These are phyloP conservation scores for Blastobasis lacticolella DNA, from an alignment of 2,888 invertebrate genomes.

Conservation along the genomic window DNA sequence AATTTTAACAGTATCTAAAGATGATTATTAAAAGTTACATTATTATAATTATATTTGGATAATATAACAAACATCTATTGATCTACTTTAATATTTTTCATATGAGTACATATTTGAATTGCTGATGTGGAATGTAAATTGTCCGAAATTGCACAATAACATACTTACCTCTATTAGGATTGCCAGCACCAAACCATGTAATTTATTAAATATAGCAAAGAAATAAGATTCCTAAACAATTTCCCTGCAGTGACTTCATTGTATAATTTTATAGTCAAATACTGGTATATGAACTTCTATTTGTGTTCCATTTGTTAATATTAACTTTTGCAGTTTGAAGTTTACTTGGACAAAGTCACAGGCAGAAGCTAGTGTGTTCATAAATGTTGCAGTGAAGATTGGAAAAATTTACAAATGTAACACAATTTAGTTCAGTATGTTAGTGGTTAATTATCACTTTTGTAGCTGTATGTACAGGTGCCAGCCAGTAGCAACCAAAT, in stretches of 20 bases:
- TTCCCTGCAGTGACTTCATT: too few species aligned
- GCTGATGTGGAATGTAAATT: slow-evolving; percentile 13
- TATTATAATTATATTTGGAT: too few species aligned
- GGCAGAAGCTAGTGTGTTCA: neutral
- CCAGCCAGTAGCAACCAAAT: slow-evolving; percentile 33
- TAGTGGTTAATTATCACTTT: slow-evolving; percentile 19
- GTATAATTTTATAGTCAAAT: too few species aligned
- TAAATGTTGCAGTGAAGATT: neutral
- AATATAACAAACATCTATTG: slow-evolving; percentile 17
- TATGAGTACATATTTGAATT: slow-evolving; percentile 15
- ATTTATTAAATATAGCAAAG: neutral
- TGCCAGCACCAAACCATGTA: neutral
- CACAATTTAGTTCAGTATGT: slow-evolving; percentile 13
- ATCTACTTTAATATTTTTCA: slow-evolving; percentile 11
- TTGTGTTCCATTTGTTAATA: neutral
- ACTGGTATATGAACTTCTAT: too few species aligned
- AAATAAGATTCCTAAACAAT: too few species aligned
- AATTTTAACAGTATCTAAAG: slow-evolving; percentile 55
- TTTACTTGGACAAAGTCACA: too few species aligned
- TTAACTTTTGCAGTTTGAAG: neutral
- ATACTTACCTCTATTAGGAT: slow-evolving; percentile 13
- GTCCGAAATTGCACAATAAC: slow-evolving; percentile 49
- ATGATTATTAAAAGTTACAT: slow-evolving; percentile 26
- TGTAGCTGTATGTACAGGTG: slow-evolving; percentile 46
- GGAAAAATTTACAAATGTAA: neutral